Percentiles rank a stretch among this genome's conserved stretches.
Conservation (phyloP, 2,888 invertebrate genomes). For the Ophion obscuratus region DNA sequence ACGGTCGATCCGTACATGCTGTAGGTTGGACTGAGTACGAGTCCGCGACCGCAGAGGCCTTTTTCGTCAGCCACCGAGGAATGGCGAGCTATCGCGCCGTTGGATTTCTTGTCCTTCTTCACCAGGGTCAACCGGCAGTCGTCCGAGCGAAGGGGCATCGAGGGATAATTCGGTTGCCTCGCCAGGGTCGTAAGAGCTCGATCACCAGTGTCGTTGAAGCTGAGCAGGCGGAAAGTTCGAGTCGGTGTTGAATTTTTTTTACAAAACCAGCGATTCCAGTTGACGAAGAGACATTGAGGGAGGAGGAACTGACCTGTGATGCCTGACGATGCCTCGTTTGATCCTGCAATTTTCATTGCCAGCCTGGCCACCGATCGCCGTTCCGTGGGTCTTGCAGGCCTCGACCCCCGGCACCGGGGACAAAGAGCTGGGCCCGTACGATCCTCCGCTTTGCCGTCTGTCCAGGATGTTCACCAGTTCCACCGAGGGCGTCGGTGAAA, state of each 20-base stretch:
- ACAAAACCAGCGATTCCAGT: neutral
- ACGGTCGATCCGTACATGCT: slow-evolving; percentile 81
- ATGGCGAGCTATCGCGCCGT: slow-evolving; percentile 76
- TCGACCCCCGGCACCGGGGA: slow-evolving; percentile 82
- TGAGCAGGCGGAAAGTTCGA: slow-evolving; percentile 62
- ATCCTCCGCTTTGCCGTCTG: slow-evolving; percentile 81
- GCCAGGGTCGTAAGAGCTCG: slow-evolving; percentile 81
- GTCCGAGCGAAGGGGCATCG: slow-evolving; percentile 81
- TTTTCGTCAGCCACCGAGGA: slow-evolving; percentile 80
- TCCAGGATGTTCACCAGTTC: slow-evolving; percentile 82
- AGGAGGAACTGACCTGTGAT: slow-evolving; percentile 76
- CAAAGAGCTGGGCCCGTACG: slow-evolving; percentile 81
- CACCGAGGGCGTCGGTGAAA: slow-evolving; percentile 83
- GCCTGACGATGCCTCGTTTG: slow-evolving; percentile 82
- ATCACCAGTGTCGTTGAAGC: slow-evolving; percentile 83
- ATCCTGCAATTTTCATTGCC: slow-evolving; percentile 82
- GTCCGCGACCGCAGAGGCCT: slow-evolving; percentile 70
- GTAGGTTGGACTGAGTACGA: slow-evolving; percentile 81
- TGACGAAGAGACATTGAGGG: neutral
- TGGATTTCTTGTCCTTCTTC: slow-evolving; percentile 77
- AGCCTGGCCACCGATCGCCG: slow-evolving; percentile 79
- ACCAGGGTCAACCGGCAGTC: slow-evolving; percentile 80
- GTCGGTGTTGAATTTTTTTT: neutral
- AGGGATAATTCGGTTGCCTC: slow-evolving; percentile 82
- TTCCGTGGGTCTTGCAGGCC: slow-evolving; percentile 82